Percentiles rank a stretch among this genome's conserved stretches.
Conservation (phyloP, 2,113 vertebrate genomes). For the Astatoreochromis straeleni region DNA sequence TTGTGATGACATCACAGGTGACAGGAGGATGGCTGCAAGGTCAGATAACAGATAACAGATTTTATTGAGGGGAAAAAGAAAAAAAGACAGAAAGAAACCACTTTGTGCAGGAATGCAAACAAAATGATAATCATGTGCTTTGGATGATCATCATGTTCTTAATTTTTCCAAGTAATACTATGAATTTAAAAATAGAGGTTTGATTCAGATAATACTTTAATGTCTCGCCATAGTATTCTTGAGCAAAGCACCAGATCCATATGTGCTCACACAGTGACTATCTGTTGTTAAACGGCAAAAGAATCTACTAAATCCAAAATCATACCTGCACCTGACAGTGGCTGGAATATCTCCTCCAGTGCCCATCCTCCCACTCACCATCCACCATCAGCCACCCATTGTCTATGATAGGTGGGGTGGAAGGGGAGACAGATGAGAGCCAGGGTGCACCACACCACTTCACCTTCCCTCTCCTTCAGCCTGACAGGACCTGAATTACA, state of each 20-base stretch:
- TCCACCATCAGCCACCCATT: constrained; percentile 10
- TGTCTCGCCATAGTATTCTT: neutral
- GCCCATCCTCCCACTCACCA: constrained; percentile 15
- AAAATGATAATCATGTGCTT: neutral
- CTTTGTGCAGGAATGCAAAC: neutral
- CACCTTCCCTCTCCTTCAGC: constrained; percentile 86
- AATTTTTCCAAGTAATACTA: neutral
- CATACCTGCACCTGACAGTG: neutral
- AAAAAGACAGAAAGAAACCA: neutral
- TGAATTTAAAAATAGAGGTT: neutral
- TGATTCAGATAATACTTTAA: neutral
- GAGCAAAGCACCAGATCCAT: neutral
- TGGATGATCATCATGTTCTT: neutral
- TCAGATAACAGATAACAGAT: neutral
- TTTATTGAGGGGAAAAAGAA: neutral
- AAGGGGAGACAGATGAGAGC: constrained; percentile 74
- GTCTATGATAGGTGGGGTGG: constrained; percentile 61
- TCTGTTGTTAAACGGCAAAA: neutral
- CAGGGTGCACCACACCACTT: constrained; percentile 73
- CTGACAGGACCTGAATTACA: constrained; percentile 81
- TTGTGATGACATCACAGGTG: neutral
- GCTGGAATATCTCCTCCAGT: constrained; percentile 11
- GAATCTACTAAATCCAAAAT: neutral
- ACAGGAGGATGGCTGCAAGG: neutral
- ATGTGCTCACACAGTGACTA: neutral